A percentile compares a stretch with the other conserved stretches of the same genome.
Conservation (phyloP, 2,113 vertebrate species). For the Ammodytes dubius region DNA sequence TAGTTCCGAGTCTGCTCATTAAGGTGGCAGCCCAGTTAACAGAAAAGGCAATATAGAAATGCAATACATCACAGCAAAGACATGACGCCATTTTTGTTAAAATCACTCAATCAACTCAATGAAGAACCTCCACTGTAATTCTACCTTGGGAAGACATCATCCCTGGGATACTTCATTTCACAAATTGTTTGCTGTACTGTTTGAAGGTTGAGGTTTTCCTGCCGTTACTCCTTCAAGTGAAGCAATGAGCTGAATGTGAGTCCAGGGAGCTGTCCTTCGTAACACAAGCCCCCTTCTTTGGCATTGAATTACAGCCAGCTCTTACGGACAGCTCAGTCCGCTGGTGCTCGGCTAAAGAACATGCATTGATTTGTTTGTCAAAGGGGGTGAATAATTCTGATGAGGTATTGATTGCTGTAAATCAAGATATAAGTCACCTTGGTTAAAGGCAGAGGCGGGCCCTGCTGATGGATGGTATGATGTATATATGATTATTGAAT, state of each 20-base stretch:
- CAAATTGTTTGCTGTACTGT: background rate
- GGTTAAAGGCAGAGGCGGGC: conserved; percentile 32
- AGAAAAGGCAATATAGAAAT: background rate
- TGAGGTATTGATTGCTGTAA: conserved; percentile 68
- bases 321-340: background rate
- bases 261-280: background rate
- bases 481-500: conserved; percentile 62
- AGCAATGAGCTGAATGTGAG: background rate
- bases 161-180: background rate
- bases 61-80: background rate
- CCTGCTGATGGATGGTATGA: conserved; percentile 55
- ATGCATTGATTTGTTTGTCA: conserved; percentile 69
- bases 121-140: background rate
- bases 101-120: background rate
- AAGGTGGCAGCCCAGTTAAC: too few relatives aligned
- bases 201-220: background rate
- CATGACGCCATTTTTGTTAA: background rate
- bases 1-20: background rate
- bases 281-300: background rate
- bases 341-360: conserved; percentile 17
- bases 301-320: conserved; percentile 21
- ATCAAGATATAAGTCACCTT: conserved; percentile 68
- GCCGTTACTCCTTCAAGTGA: background rate
- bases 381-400: conserved; percentile 73
- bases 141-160: background rate